Base-by-base conservation (phyloP, 1,140 invertebrate species). In the Hypothenemus hampei region DNA sequence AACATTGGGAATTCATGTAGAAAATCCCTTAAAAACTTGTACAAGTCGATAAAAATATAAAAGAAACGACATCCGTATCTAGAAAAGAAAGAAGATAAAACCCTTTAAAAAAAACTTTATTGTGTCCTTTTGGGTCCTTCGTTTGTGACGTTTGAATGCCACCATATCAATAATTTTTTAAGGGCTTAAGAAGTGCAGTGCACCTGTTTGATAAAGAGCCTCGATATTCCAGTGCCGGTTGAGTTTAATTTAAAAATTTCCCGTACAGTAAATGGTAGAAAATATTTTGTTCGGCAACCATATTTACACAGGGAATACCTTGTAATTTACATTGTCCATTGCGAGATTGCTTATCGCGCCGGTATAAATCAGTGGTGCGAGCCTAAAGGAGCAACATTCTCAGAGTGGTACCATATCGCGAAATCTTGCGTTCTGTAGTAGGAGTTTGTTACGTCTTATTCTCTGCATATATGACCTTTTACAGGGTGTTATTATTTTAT, bases 401-500 rank as follows among this genome's bases (percentile, higher is more conserved):
- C 37, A n/a, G n/a, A n/a, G 15, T 44, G 18, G 50, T 36, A 43
- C 50, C 26, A 36, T 53, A 53, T 53, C 50, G 40, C 37, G 50
- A 53, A 44, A 53, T 53, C 50, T n/a, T 53, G 50, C 50, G 50
- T 53, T 53, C 50, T 53, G 50, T 53, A 53, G 50, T 53, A 53
- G 50, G 50, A 51, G 48, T 53, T 24, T 53, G 50, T 53, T 53
- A 53, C 40, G 26, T 53, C 50, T 53, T 53, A 53, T 31, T 53
- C 50, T 33, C 31, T 36, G 29, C 22, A 53, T 51, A 53, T 53
- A 53, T 44, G 40, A 35, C 8, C 6, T 6, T 20, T 21, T 53
- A 53, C 50, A 53, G 50, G 40, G 29, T 44, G 49, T 19, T 10
- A 11, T 41, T 10, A 1, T 10, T 13, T 41, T 41, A 11, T 20